A percentile compares a stretch with the other conserved stretches of the same genome.
Evolutionary conservation across 2,888 invertebrate genomes (phyloP).

Genomic region (Eupithecia vulgata): DNA sequence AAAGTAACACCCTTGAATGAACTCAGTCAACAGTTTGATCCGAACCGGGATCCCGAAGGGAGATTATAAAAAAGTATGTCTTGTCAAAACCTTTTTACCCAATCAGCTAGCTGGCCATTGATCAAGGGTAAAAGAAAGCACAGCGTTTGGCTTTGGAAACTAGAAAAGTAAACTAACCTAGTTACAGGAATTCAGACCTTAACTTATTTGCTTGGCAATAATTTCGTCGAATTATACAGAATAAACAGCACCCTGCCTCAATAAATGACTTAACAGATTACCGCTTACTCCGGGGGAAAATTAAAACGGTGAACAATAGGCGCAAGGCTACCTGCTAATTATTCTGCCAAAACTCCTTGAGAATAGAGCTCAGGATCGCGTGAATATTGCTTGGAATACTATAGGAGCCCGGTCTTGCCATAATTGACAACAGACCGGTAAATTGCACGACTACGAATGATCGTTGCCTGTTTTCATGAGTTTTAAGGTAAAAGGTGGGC

Average conservation of each 20-base stretch:
- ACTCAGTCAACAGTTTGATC: background rate
- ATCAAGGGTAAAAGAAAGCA: background rate
- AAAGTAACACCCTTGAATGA: background rate
- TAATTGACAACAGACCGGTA: conserved; percentile 46
- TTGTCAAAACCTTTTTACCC: background rate
- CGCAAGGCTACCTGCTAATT: conserved; percentile 17
- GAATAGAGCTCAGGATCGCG: conserved; percentile 24
- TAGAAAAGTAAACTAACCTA: background rate
- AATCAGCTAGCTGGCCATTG: background rate
- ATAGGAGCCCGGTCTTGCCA: conserved; percentile 40
- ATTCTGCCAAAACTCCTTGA: conserved; percentile 12
- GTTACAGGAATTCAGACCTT: background rate
- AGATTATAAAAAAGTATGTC: background rate
- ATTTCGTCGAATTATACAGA: background rate
- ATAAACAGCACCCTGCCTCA: conserved; percentile 26
- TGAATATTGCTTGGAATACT: conserved; percentile 26
- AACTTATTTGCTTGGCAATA: background rate
- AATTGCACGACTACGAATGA: conserved; percentile 43
- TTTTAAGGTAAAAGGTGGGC: conserved; percentile 38
- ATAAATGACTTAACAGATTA: conserved; percentile 43
- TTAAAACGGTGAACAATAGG: conserved; percentile 38
- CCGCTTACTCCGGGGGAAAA: conserved; percentile 37
- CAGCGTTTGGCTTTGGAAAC: background rate
- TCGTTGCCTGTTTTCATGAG: conserved; percentile 41
- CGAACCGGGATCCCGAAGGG: background rate